A percentile compares a stretch with the other conserved stretches of the same genome.
phyloP scores from a whole-genome alignment of 2,113 vertebrate species.

The Phalacrocorax aristotelis region DNA sequence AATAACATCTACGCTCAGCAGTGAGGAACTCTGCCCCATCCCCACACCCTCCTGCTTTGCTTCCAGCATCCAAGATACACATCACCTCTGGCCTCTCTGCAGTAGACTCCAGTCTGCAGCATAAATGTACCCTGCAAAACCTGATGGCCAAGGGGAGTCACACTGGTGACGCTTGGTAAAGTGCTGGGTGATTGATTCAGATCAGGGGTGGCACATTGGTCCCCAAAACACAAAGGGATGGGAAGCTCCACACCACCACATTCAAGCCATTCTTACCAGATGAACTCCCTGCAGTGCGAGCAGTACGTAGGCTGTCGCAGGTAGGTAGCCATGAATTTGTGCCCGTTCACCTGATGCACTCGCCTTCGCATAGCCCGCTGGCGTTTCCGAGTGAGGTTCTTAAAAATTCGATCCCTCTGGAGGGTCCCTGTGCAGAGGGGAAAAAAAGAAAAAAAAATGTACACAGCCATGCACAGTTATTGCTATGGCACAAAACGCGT shows the following conservation, averaged over 20 bases:
- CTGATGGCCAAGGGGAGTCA: neutral
- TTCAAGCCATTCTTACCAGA: conserved; percentile 82
- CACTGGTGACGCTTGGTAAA: accelerated
- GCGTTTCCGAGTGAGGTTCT: conserved; percentile 89
- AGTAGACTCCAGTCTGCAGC: neutral
- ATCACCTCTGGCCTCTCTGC: neutral
- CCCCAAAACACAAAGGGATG: accelerated
- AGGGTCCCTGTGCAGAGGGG: conserved; percentile 64
- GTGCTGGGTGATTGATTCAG: neutral
- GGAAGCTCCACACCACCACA: neutral
- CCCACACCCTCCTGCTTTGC: neutral
- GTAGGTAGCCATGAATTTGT: conserved; percentile 99
- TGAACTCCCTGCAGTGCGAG: conserved; percentile 96
- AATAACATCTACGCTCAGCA: neutral
- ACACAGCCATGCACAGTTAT: neutral
- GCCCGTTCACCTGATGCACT: conserved; percentile 96
- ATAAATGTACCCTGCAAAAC: neutral
- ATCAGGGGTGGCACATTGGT: accelerated
- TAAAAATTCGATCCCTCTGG: conserved; percentile 77
- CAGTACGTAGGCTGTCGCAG: conserved; percentile 96
- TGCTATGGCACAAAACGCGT: neutral
- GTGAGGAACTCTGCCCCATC: neutral
- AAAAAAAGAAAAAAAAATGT: too few relatives aligned
- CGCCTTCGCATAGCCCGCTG: conserved; percentile 88
- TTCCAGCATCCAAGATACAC: neutral